Evolutionary conservation across 2,797 vertebrate species (phyloP), one percentile per base, ranked within the genome.

Genomic region (Erethizon dorsatum): DNA sequence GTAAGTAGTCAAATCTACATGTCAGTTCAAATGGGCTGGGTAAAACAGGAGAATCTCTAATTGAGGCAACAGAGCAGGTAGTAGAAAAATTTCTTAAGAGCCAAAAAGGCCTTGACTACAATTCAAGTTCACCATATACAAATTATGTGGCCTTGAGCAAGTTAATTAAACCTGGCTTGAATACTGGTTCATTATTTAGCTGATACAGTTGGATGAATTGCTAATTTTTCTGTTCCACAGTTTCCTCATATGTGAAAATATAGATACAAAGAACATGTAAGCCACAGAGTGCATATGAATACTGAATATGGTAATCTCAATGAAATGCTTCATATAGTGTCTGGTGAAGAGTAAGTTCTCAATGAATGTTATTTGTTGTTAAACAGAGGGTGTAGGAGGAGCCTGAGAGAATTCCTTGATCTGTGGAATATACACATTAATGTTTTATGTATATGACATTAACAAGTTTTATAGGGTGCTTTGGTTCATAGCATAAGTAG

Each of bases 151-250:
- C 69, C 52, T 94, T 67, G 56, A 92, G 9, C 15, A 67, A 95
- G 83, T 84, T 90, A 80, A 92, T 90, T 84, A 95, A 92, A 84
- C 14, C 45, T 57, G 37, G 10, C 65, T 90, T 95, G n/a, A 69
- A 75, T 84, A 56, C 56, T 94, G 82, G 20, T 12, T 95, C 78
- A 88, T 90, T 96, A 8, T 26, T 92, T 90, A 69, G 12, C 57
- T 90, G 56, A 18, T 92, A 33, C 50, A 54, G n/a, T 92, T 92
- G 33, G 45, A 84, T 75, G 45, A 92, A 80, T 65, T 90, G 31
- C 14, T 84, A 84, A 90, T 63, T 5, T 83, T 95, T 83, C 20
- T 84, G 2, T 54, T 87, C 31, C 45, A 87, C 12, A 80, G 50
- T 90, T 92, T 90, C 57, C 50, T 90, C 61, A 87, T 88, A 45